phyloP scores from a whole-genome alignment of 2,113 vertebrate species.

The Triplophysa rosa region DNA sequence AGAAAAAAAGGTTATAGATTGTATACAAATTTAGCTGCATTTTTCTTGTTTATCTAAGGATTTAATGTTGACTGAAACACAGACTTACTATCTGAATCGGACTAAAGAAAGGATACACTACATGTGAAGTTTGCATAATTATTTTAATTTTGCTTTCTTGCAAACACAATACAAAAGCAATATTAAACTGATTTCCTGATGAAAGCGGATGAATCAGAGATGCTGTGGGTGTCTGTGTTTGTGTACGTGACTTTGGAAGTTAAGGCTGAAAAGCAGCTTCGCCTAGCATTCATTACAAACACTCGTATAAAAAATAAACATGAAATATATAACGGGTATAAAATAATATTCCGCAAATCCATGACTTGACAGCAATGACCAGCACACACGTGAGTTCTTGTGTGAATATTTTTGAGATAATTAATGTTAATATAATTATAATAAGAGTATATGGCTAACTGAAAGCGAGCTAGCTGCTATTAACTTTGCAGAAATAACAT shows the following conservation, averaged over 20 bases:
- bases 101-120: no score
- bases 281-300: conserved; percentile 15
- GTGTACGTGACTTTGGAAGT: conserved; percentile 3
- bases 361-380: not conserved
- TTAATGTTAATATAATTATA: not conserved
- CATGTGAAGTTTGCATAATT: no score
- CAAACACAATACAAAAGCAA: not conserved
- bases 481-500: conserved; percentile 46
- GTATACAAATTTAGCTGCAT: no score
- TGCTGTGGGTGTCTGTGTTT: not conserved
- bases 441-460: conserved; percentile 20
- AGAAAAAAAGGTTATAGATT: no score
- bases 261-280: conserved; percentile 1
- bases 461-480: conserved; percentile 37
- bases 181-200: not conserved
- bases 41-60: no score
- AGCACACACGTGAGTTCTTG: not conserved
- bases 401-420: not conserved
- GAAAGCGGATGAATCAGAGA: not conserved
- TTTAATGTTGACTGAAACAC: no score
- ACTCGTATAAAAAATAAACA: not conserved
- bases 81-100: no score
- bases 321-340: not conserved
- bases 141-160: not conserved
- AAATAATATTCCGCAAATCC: not conserved